Percentiles rank a stretch among this genome's conserved stretches.
phyloP scores from a whole-genome alignment of 2,797 vertebrate genomes.

The Sebastes oblongus region DNA sequence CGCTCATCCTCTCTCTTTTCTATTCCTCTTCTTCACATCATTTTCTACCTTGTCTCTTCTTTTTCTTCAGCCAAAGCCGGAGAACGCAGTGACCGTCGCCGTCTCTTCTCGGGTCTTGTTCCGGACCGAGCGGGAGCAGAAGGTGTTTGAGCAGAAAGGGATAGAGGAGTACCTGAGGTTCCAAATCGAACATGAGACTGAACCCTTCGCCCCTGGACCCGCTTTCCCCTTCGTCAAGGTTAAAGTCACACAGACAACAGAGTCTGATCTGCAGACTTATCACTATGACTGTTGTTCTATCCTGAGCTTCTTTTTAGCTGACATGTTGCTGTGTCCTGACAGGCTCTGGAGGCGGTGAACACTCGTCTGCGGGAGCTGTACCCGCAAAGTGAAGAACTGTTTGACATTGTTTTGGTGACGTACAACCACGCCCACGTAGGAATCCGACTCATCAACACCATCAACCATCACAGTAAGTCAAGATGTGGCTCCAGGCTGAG shows the following conservation, averaged over 20 bases:
- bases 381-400: constrained; percentile 93
- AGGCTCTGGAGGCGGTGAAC: constrained; percentile 96
- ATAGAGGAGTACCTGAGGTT: constrained; percentile 94
- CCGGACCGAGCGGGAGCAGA: constrained; percentile 93
- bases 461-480: constrained; percentile 95
- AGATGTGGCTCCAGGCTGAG: not conserved
- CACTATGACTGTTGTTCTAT: not conserved
- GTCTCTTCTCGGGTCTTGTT: constrained; percentile 95
- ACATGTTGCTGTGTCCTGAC: constrained; percentile 12
- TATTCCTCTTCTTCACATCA: not conserved
- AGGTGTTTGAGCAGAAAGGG: constrained; percentile 89
- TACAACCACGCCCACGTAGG: constrained; percentile 98
- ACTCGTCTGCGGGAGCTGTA: constrained; percentile 87
- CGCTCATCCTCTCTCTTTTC: not conserved
- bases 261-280: not conserved
- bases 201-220: constrained; percentile 92
- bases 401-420: constrained; percentile 96
- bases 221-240: constrained; percentile 98
- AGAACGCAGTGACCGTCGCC: constrained; percentile 94
- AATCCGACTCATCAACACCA: constrained; percentile 97
- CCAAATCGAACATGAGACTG: constrained; percentile 94
- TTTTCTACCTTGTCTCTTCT: not conserved
- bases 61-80: constrained; percentile 88
- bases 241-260: constrained; percentile 10
- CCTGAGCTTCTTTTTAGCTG: not conserved